phyloP scores from a whole-genome alignment of 2,113 vertebrate genomes.

The Tichodroma muraria region DNA sequence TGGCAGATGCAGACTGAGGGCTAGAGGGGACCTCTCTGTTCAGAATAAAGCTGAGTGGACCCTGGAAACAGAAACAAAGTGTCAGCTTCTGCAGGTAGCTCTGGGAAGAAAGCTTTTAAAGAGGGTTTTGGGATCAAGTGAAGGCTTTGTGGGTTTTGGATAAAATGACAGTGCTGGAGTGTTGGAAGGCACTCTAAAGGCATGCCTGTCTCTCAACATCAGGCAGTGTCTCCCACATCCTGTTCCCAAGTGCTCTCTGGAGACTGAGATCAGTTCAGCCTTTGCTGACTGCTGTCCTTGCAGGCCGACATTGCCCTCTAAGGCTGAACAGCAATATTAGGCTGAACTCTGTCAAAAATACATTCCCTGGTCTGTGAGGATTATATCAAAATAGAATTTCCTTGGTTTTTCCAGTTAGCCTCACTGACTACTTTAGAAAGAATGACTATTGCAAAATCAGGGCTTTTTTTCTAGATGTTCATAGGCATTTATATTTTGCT shows the following conservation, averaged over 20 bases:
- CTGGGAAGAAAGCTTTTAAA: not conserved
- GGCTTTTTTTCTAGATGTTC: not conserved
- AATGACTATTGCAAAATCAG: not conserved
- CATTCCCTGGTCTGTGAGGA: not conserved
- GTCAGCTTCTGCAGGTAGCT: conserved; percentile 61
- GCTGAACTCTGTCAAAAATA: not conserved
- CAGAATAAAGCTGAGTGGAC: conserved; percentile 57
- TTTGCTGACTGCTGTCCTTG: not conserved
- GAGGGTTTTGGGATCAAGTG: not conserved
- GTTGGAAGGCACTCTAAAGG: not conserved
- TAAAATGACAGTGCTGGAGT: not conserved
- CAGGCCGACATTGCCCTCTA: not conserved
- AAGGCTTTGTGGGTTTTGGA: not conserved
- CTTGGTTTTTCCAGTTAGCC: not conserved
- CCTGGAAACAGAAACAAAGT: conserved; percentile 66
- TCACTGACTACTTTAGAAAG: not conserved
- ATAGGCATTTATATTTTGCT: not conserved
- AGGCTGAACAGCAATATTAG: not conserved
- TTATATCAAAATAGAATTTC: not conserved
- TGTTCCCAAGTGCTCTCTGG: not conserved
- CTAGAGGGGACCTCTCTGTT: conserved; percentile 16
- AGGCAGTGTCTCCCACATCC: not conserved
- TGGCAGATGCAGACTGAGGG: conserved; percentile 69
- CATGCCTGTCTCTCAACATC: not conserved
- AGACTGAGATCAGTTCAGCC: not conserved